Conservation (phyloP, 2,888 invertebrate species). For the Xylota segnis region DNA sequence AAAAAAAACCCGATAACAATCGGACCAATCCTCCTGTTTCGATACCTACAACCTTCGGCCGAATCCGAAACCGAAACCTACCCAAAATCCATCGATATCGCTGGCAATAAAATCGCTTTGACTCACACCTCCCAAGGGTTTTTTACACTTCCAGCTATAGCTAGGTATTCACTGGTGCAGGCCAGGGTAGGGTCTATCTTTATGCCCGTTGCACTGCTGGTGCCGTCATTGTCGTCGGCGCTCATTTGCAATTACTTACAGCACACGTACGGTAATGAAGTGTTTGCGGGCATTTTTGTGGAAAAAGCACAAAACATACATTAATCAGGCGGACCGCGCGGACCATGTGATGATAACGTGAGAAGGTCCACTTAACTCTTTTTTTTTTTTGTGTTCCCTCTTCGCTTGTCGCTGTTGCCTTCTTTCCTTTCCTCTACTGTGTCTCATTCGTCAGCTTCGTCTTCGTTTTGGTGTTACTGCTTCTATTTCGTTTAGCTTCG, state of each 20-base stretch:
- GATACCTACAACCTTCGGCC: constrained; percentile 51
- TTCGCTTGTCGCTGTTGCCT: not conserved
- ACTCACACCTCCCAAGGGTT: constrained; percentile 61
- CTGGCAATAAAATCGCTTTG: constrained; percentile 59
- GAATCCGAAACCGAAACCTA: constrained; percentile 57
- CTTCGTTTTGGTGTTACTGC: constrained; percentile 29
- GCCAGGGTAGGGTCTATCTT: constrained; percentile 38
- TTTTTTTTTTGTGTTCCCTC: not conserved
- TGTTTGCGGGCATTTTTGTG: constrained; percentile 62
- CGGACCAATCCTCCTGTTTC: constrained; percentile 70
- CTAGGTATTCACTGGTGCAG: not conserved
- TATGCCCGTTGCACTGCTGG: constrained; percentile 37
- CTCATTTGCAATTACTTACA: constrained; percentile 68
- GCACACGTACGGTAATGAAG: constrained; percentile 75
- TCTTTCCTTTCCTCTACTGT: constrained; percentile 22
- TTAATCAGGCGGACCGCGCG: constrained; percentile 67
- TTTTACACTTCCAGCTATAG: not conserved
- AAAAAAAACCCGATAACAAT: constrained; percentile 63
- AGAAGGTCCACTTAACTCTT: constrained; percentile 74
- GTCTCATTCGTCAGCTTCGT: constrained; percentile 20
- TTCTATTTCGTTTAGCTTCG: constrained; percentile 59
- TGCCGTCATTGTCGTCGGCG: constrained; percentile 33
- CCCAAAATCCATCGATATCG: constrained; percentile 66
- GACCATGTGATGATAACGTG: constrained; percentile 75
- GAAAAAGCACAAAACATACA: constrained; percentile 67